These are phyloP conservation scores for Athene cunicularia DNA, from an alignment of 2,113 vertebrate genomes.

Conservation along the genomic window DNA sequence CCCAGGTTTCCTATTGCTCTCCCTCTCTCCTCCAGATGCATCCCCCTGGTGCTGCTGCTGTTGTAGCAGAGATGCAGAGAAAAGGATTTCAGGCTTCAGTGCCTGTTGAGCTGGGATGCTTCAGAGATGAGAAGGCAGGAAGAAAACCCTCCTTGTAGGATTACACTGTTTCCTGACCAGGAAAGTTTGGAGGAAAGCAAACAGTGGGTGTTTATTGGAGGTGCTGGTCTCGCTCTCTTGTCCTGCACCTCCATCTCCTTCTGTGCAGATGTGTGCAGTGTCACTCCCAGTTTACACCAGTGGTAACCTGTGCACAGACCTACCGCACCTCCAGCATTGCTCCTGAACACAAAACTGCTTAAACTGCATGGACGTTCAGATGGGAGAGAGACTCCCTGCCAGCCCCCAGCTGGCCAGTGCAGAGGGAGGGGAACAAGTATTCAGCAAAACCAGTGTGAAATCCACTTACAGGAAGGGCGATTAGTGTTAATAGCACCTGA, in stretches of 20 bases:
- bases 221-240: background rate
- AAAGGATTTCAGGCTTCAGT: background rate
- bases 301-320: background rate
- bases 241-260: background rate
- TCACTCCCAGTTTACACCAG: background rate
- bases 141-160: background rate
- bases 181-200: background rate
- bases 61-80: background rate
- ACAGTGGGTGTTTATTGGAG: fast-evolving
- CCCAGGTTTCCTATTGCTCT: background rate
- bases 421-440: background rate
- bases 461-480: background rate
- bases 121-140: background rate
- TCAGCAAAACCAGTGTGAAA: background rate
- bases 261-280: background rate
- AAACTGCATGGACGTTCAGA: fast-evolving
- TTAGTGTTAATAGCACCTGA: background rate
- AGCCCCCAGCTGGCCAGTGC: fast-evolving
- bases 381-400: background rate
- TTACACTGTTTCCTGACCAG: background rate
- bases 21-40: background rate
- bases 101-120: background rate
- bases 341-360: background rate
- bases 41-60: background rate
- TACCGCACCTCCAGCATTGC: background rate